Conservation (phyloP, 1,140 invertebrate genomes). For the Cydia fagiglandana region DNA sequence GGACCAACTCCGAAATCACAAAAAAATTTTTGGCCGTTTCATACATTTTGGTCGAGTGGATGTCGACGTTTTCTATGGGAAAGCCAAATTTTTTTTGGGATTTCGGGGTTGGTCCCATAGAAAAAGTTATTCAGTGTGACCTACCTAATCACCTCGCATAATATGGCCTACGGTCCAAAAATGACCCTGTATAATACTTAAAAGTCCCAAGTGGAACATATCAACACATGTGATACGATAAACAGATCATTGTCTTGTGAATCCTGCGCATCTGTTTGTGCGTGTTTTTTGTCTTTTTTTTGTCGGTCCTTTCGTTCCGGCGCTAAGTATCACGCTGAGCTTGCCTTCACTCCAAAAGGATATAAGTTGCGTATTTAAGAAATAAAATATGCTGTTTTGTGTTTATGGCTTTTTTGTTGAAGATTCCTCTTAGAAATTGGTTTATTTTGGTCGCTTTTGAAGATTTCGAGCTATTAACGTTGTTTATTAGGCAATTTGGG, state of each 20-base stretch:
- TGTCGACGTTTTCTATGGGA: too few species aligned
- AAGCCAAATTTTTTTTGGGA: too few species aligned
- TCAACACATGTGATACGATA: slow-evolving; percentile 54
- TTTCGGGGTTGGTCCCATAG: too few species aligned
- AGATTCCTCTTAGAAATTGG: slow-evolving; percentile 25
- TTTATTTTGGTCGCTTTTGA: slow-evolving; percentile 31
- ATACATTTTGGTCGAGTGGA: too few species aligned
- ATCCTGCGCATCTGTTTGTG: slow-evolving; percentile 4
- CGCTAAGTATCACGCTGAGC: slow-evolving; percentile 13
- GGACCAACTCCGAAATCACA: too few species aligned
- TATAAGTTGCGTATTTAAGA: neutral
- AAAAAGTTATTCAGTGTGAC: too few species aligned
- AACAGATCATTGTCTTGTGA: slow-evolving; percentile 57
- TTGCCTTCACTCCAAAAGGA: neutral
- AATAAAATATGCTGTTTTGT: neutral
- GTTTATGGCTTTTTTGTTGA: slow-evolving; percentile 13
- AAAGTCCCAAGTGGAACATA: slow-evolving; percentile 35
- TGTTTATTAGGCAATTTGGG: slow-evolving; percentile 10
- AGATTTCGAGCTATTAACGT: slow-evolving; percentile 20
- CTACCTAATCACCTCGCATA: too few species aligned
- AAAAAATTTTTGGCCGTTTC: too few species aligned
- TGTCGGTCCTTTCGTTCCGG: neutral
- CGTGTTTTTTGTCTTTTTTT: neutral
- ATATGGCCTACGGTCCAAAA: too few species aligned
- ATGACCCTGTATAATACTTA: too few species aligned